phyloP scores from a whole-genome alignment of 2,113 vertebrate species.

The Python bivittatus region DNA sequence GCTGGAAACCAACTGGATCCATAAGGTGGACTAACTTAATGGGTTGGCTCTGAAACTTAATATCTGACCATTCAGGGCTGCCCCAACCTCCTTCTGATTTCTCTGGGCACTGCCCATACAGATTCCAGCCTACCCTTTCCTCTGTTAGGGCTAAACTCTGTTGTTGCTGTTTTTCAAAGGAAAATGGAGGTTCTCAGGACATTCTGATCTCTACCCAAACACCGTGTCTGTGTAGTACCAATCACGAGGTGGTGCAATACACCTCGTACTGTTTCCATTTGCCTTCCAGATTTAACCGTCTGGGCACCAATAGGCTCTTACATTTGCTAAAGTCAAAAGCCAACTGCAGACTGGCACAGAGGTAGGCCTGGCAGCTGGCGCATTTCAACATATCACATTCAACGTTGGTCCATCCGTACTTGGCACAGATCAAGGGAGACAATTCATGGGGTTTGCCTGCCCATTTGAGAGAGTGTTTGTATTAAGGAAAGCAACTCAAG shows the following conservation, averaged over 20 bases:
- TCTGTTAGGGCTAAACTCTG: too few species aligned
- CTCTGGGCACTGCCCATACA: too few species aligned
- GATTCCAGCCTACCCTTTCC: too few species aligned
- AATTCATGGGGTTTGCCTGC: constrained; percentile 84
- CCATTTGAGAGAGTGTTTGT: constrained; percentile 86
- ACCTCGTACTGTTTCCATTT: not conserved
- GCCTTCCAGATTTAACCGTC: not conserved
- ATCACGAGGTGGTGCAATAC: not conserved
- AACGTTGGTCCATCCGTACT: constrained; percentile 88
- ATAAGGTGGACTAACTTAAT: too few species aligned
- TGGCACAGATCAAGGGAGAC: constrained; percentile 88
- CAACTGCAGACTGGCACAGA: constrained; percentile 85
- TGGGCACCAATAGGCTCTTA: constrained; percentile 59
- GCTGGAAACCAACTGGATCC: too few species aligned
- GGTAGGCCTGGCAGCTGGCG: constrained; percentile 90
- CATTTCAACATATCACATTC: constrained; percentile 91
- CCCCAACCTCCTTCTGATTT: too few species aligned
- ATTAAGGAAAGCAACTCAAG: constrained; percentile 73
- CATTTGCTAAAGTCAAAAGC: constrained; percentile 84
- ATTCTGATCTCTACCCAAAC: too few species aligned
- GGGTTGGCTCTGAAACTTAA: too few species aligned
- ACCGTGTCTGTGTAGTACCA: too few species aligned
- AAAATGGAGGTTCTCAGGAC: not conserved
- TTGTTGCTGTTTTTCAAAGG: too few species aligned
- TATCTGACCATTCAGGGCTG: too few species aligned